Conservation (phyloP, 2,888 invertebrate species). For the Dolomedes plantarius region DNA sequence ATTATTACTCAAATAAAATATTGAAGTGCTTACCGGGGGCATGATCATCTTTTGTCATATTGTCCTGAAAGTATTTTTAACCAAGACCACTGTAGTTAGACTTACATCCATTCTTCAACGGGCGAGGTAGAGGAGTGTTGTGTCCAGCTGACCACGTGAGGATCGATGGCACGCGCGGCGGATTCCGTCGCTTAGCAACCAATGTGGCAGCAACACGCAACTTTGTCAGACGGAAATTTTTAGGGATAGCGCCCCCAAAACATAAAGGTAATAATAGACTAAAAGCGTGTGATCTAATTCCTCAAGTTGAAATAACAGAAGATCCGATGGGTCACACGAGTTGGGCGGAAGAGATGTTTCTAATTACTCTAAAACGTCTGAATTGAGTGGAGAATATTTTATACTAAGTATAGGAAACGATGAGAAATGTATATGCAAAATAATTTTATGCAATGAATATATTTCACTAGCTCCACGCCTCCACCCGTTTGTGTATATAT, state of each 20-base stretch:
- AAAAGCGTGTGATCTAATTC: conserved; percentile 1
- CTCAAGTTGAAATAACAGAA: background rate
- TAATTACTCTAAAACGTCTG: background rate
- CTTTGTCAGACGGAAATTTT: conserved; percentile 10
- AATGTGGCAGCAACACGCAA: conserved; percentile 30
- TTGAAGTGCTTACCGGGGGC: conserved; percentile 15
- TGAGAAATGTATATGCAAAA: no score
- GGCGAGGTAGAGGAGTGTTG: conserved; percentile 15
- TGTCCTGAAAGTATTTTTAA: background rate
- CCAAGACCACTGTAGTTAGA: background rate
- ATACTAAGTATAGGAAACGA: no score
- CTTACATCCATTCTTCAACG: conserved; percentile 32
- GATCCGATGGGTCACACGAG: no score
- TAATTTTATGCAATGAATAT: no score
- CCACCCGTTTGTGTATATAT: no score
- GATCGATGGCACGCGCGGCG: conserved; percentile 50
- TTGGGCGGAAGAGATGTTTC: background rate
- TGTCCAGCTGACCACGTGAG: conserved; percentile 34
- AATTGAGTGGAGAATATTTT: no score
- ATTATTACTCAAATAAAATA: no score
- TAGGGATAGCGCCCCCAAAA: background rate
- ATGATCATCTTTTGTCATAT: conserved; percentile 42
- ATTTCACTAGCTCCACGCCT: no score
- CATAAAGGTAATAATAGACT: background rate
- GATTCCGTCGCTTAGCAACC: conserved; percentile 47